Evolutionary conservation across 2,113 vertebrate genomes (phyloP).

Genomic region (Spilogale gracilis): DNA sequence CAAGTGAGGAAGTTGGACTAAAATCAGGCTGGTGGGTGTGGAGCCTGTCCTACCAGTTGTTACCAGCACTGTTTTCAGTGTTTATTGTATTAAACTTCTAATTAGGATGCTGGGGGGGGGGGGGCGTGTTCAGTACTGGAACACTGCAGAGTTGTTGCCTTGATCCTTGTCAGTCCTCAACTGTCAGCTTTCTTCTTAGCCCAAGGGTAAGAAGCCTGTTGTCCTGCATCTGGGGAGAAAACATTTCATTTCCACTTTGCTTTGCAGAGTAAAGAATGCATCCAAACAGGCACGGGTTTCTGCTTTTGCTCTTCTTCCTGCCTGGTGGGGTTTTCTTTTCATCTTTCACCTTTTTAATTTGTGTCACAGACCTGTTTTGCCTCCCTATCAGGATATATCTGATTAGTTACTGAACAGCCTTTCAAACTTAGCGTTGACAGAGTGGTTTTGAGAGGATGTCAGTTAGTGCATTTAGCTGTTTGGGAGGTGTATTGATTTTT

Average conservation of each 20-base stretch:
- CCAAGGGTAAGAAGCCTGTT: neutral
- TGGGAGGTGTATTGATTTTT: slow-evolving; percentile 63
- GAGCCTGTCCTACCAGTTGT: neutral
- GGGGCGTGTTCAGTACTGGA: neutral
- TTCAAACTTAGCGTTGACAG: slow-evolving; percentile 64
- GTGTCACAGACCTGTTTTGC: neutral
- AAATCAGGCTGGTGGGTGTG: neutral
- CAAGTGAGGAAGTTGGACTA: neutral
- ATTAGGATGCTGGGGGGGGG: neutral
- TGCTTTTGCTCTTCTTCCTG: neutral
- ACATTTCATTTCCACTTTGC: neutral
- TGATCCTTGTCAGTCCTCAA: neutral
- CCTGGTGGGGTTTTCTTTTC: neutral
- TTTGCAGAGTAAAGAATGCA: slow-evolving; percentile 30
- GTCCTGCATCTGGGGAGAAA: neutral
- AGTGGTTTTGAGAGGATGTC: slow-evolving; percentile 71
- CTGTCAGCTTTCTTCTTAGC: neutral
- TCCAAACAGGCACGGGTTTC: neutral
- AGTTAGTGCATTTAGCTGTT: slow-evolving; percentile 47
- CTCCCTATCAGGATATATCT: neutral
- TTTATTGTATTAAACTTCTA: slow-evolving; percentile 16
- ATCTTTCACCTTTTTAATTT: slow-evolving; percentile 29
- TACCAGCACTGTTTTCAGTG: neutral
- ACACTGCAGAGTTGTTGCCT: neutral
- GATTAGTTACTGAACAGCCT: slow-evolving; percentile 40